phyloP scores from a whole-genome alignment of 2,888 invertebrate genomes.

The Cantharis flavilabris region DNA sequence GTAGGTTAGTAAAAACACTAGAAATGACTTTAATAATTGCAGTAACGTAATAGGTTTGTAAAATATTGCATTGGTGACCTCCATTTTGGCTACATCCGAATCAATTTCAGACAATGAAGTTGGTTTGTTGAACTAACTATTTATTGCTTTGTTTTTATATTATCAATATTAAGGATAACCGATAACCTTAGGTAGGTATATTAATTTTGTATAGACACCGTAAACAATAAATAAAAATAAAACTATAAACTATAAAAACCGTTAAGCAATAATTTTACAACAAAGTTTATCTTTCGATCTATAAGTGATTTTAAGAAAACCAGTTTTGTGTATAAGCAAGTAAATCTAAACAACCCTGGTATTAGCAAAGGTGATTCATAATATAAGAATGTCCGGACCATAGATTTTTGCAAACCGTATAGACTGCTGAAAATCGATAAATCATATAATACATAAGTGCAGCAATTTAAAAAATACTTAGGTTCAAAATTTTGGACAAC shows the following conservation, averaged over 20 bases:
- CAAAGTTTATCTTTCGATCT: slow-evolving; percentile 12
- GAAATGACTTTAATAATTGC: slow-evolving; percentile 31
- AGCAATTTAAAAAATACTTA: neutral
- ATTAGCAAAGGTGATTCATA: slow-evolving; percentile 41
- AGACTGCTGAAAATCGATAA: slow-evolving; percentile 10
- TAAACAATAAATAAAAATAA: slow-evolving; percentile 6
- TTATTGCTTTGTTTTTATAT: slow-evolving; percentile 10
- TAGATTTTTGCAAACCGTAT: slow-evolving; percentile 29
- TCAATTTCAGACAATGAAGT: slow-evolving; percentile 4
- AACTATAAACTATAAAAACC: neutral
- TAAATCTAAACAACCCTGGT: slow-evolving; percentile 29
- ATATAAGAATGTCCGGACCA: slow-evolving; percentile 36
- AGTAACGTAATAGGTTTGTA: slow-evolving; percentile 33
- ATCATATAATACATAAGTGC: neutral
- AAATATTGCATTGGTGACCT: slow-evolving; percentile 33
- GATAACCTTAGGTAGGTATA: too few species aligned
- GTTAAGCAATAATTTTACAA: neutral
- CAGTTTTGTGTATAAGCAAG: slow-evolving; percentile 19
- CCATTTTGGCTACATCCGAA: slow-evolving; percentile 23
- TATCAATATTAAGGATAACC: neutral
- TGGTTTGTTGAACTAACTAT: neutral
- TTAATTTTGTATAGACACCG: neutral
- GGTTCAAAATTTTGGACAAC: neutral
- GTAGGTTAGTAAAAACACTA: slow-evolving; percentile 34
- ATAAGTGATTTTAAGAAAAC: slow-evolving; percentile 25